Percentiles rank a stretch among this genome's conserved stretches.
These are phyloP conservation scores for Darevskia nairensis DNA, from an alignment of 2,797 vertebrate genomes.

Conservation along the genomic window DNA sequence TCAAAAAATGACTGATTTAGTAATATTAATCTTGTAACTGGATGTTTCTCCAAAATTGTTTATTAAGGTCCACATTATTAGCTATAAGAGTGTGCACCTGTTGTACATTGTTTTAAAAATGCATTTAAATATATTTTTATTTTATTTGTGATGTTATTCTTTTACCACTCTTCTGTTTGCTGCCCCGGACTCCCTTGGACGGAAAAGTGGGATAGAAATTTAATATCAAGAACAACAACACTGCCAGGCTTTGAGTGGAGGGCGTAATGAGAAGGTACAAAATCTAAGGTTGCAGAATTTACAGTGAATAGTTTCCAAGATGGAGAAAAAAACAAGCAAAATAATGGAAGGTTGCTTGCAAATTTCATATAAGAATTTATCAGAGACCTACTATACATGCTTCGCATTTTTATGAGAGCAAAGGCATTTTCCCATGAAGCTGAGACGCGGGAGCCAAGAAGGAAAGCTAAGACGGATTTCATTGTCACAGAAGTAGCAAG, in stretches of 20 bases:
- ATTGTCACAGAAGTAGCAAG: not conserved
- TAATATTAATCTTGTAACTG: too few species aligned
- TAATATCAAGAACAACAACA: too few species aligned
- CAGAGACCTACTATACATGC: not conserved
- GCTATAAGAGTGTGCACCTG: too few species aligned
- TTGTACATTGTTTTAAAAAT: too few species aligned
- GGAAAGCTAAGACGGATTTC: conserved; percentile 51
- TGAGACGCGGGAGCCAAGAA: conserved; percentile 53
- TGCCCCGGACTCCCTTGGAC: too few species aligned
- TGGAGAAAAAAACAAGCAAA: not conserved
- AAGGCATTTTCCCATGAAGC: not conserved
- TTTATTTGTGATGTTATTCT: too few species aligned
- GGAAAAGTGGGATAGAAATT: too few species aligned
- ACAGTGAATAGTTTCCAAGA: not conserved
- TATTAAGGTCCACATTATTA: too few species aligned
- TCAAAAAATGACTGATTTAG: too few species aligned
- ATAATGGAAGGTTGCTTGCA: not conserved
- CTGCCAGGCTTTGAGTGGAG: not conserved
- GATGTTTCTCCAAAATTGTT: too few species aligned
- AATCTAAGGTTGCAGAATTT: not conserved
- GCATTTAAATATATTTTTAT: too few species aligned
- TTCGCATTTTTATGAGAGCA: not conserved
- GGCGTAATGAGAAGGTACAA: not conserved
- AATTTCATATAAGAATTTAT: conserved; percentile 3
- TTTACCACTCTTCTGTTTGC: too few species aligned